Evolutionary conservation across 2,113 vertebrate species (phyloP).

Genomic region (Ariopsis seemanni): DNA sequence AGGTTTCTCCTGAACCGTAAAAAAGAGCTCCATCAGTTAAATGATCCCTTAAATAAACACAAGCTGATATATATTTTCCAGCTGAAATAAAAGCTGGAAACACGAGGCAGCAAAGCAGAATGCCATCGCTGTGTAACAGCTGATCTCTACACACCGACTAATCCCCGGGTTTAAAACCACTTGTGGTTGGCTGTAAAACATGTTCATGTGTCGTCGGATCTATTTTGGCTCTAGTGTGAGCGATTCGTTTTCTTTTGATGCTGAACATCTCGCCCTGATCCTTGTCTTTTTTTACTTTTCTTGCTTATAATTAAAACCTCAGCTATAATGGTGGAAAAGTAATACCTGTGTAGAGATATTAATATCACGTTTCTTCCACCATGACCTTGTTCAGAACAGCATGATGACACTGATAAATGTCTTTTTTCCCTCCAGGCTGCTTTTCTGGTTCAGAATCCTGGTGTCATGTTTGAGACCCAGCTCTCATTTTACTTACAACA

Average conservation of each 20-base stretch:
- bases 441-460: neutral
- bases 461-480: neutral
- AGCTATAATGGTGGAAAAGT: neutral
- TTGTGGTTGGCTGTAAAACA: conserved; percentile 31
- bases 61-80: neutral
- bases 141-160: conserved; percentile 1
- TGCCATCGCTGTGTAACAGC: neutral
- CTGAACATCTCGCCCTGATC: conserved; percentile 26
- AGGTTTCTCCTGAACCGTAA: neutral
- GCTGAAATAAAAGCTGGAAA: neutral
- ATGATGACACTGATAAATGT: neutral
- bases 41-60: neutral
- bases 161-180: neutral
- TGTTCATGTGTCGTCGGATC: conserved; percentile 2
- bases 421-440: neutral
- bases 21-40: conserved; percentile 10
- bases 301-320: neutral
- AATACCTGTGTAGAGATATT: neutral
- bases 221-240: conserved; percentile 26
- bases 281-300: neutral
- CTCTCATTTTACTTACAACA: neutral
- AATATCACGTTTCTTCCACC: neutral
- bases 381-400: neutral
- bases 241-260: conserved; percentile 43
- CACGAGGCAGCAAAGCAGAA: neutral